Evolutionary conservation across 2,797 vertebrate species (phyloP), one percentile per base, ranked within the genome.

Genomic region (Sebastes ruberrimus): DNA sequence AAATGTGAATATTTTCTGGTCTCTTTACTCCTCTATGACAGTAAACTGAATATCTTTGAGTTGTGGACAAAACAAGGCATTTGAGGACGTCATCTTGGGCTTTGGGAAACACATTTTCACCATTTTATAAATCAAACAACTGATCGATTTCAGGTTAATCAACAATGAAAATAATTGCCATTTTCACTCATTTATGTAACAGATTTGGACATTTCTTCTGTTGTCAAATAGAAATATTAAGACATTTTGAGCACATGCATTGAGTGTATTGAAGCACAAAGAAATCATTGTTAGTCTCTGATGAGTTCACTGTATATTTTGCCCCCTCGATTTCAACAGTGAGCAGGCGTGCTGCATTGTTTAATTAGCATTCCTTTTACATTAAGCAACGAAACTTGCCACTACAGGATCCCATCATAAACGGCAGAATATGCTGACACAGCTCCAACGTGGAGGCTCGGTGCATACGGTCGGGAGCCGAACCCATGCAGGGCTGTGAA

Each of bases 351-450:
- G 75, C 65, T 55, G 33, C 65, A 61, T 86, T 27, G 9, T 93
- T 92, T 91, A 90, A 94, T 94, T 87, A 74, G 83, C 92, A 92
- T 94, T 93, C 83, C 89, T 92, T 86, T 82, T 59, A 80, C 82
- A 73, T 91, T 85, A 85, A 89, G 78, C 68, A 84, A 25, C 5
- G 27, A 16, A 85, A 80, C 91, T 38, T 93, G 94, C 82, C 75
- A 22, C 89, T 86, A 86, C 92, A 93, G 57, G 90, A 89, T 16
- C 78, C 56, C n/a, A 35, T 87, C 81, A 86, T 91, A 89, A 94
- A 90, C 65, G 38, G 60, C 64, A 23, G 25, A 88, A 91, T 46
- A 84, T 82, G 84, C 87, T 89, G 89, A 92, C 70, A 57, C 71
- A 35, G 81, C 85, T 77, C 66, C 49, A 63, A 4, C 10, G 10